Evolutionary conservation across 53 echinoderm and acorn worm genomes (phyloP).

Genomic region (Astropecten irregularis): DNA sequence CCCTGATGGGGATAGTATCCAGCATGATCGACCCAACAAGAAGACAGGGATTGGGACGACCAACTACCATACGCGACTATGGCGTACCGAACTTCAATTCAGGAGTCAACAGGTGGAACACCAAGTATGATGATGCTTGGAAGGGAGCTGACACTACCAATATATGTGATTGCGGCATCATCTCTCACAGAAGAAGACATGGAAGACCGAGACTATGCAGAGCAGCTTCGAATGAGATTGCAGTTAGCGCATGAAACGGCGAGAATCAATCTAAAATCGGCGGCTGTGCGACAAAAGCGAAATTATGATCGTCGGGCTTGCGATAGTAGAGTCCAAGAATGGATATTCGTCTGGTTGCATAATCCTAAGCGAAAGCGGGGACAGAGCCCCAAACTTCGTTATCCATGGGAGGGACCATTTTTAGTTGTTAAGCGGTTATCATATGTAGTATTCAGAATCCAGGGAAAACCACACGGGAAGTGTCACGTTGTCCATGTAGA

Average conservation of each 20-base stretch:
- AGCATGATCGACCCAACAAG: slow-evolving; percentile 7
- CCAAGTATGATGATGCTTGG: too few relatives aligned
- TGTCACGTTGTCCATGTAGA: slow-evolving; percentile 64
- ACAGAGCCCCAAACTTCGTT: slow-evolving; percentile 7
- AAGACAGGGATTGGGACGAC: slow-evolving; percentile 46
- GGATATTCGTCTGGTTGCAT: slow-evolving; percentile 55
- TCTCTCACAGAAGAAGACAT: neutral
- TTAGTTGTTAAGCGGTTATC: slow-evolving; percentile 13
- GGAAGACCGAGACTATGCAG: slow-evolving; percentile 14
- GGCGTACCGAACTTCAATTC: slow-evolving; percentile 38
- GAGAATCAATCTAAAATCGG: neutral
- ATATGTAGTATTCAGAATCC: slow-evolving; percentile 51
- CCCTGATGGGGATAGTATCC: slow-evolving; percentile 12
- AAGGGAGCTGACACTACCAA: neutral
- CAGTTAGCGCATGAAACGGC: slow-evolving; percentile 22
- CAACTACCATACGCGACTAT: slow-evolving; percentile 29
- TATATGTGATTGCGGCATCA: slow-evolving; percentile 1
- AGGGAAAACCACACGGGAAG: slow-evolving; percentile 6
- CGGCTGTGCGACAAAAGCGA: neutral
- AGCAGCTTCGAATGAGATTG: slow-evolving; percentile 6
- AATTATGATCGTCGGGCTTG: slow-evolving; percentile 28
- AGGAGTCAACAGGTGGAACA: slow-evolving; percentile 48
- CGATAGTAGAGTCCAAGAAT: neutral
- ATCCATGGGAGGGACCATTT: slow-evolving; percentile 60
- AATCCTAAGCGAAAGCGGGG: slow-evolving; percentile 37